Evolutionary conservation across 2,113 vertebrate genomes (phyloP).

Genomic region (Scomber colias): DNA sequence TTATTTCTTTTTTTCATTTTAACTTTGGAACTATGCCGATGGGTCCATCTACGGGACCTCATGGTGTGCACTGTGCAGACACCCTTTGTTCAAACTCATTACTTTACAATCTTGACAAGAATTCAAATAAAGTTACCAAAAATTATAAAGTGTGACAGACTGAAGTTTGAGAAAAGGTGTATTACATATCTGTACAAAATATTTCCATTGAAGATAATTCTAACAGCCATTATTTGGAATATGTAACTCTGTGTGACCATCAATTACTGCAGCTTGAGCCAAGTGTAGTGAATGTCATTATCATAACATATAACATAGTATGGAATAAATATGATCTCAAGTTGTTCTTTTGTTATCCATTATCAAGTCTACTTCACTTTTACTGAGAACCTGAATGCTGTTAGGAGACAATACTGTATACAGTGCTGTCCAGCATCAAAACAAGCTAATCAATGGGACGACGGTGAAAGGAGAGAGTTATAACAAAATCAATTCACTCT

Average conservation of each 20-base stretch:
- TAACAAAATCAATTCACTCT: slow-evolving; percentile 59
- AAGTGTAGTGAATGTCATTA: too few relatives aligned
- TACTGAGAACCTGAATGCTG: neutral
- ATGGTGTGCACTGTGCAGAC: neutral
- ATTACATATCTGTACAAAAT: neutral
- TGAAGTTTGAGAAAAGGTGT: neutral
- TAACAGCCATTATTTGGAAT: too few relatives aligned
- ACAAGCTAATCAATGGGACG: slow-evolving; percentile 68
- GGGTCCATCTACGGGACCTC: neutral
- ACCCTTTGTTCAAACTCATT: slow-evolving; percentile 11
- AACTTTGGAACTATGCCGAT: neutral
- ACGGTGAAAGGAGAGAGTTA: slow-evolving; percentile 53
- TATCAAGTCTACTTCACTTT: too few relatives aligned
- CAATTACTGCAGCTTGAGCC: too few relatives aligned
- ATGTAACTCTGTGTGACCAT: too few relatives aligned
- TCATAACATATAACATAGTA: too few relatives aligned
- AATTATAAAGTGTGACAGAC: neutral
- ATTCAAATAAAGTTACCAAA: neutral
- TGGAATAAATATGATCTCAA: too few relatives aligned
- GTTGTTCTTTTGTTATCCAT: too few relatives aligned
- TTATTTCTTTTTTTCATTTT: slow-evolving; percentile 6
- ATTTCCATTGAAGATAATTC: too few relatives aligned
- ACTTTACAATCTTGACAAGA: neutral
- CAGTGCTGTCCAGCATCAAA: slow-evolving; percentile 53
- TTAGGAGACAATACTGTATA: slow-evolving; percentile 5